Base-by-base conservation (phyloP, 2,797 vertebrate genomes). In the Anguilla megastoma region DNA sequence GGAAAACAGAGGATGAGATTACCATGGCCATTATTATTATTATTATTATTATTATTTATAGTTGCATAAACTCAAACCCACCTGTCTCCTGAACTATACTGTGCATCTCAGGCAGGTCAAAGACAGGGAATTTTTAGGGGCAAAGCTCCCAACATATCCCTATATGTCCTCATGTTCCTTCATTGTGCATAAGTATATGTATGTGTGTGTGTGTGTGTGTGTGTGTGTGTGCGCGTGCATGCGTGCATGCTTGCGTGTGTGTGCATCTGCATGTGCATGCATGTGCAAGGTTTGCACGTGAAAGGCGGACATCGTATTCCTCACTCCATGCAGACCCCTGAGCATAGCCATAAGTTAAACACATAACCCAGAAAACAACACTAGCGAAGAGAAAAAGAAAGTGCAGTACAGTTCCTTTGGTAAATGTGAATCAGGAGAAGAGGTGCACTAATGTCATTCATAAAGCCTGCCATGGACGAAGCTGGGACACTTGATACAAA, bases 21-120 rank as follows among this genome's bases (percentile, higher is more conserved):
- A 41, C 74, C 74, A 45, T 21, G 33, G 4, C 12, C 4, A 36
- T 18, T 1, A 71, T 30, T 3, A 71, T 10, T 7, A 66, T 63
- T 24, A 63, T 58, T 56, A 12, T 56, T 16, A 52, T 27, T 84
- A 14, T 76, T 58, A 58, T 85, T 95, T 89, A 93, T 91, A 93
- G 85, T 95, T 96, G 95, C 95, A 96, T 96, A 96, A 96, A 94
- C 89, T 92, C 91, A 91, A 92, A 91, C 91, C 93, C 93, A 94
- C 91, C 90, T 91, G 93, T 96, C 95, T 95, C 41, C 95, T 96
- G 96, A 96, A 96, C 36, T 93, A 90, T 90, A 91, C 91, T 88
- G 86, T 91, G 85, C 91, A 88, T 90, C 89, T 90, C 90, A 89
- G 91, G 91, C 82, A 91, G 92, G 87, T 91, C 92, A 92, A 91